phyloP scores from a whole-genome alignment of 2,113 vertebrate genomes.

The Galemys pyrenaicus region DNA sequence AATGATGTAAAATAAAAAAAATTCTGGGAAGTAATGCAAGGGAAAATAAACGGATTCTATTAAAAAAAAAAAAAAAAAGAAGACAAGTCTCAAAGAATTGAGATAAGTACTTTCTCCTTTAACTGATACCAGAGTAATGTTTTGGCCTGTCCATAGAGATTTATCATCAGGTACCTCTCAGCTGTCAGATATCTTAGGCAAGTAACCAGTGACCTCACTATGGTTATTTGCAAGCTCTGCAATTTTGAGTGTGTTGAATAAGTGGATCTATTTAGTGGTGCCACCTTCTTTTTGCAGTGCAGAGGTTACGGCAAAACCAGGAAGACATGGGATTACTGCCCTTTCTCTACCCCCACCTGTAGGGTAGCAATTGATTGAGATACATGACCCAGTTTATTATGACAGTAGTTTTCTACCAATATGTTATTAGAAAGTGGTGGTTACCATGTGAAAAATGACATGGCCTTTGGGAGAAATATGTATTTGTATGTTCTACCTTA shows the following conservation, averaged over 20 bases:
- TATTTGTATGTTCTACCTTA: constrained; percentile 52
- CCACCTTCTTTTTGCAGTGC: neutral
- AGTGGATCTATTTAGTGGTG: neutral
- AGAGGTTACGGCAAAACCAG: neutral
- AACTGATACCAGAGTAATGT: neutral
- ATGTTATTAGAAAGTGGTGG: constrained; percentile 49
- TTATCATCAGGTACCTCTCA: neutral
- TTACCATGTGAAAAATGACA: constrained; percentile 51
- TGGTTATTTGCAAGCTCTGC: neutral
- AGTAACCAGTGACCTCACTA: neutral
- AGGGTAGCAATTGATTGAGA: constrained; percentile 14
- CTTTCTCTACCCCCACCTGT: neutral
- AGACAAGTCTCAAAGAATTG: neutral
- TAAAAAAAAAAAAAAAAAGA: too few relatives aligned
- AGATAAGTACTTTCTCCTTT: neutral
- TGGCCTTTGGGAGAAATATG: constrained; percentile 36
- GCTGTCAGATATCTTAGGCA: neutral
- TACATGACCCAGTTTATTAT: neutral
- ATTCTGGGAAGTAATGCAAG: too few relatives aligned
- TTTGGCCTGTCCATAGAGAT: neutral
- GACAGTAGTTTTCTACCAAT: constrained; percentile 50
- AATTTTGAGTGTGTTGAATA: neutral
- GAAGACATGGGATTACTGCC: neutral
- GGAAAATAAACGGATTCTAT: too few relatives aligned
- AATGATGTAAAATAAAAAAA: too few relatives aligned